Evolutionary conservation across 2,797 vertebrate species (phyloP), one percentile per base, ranked within the genome.

Genomic region (Decapterus maruadsi): DNA sequence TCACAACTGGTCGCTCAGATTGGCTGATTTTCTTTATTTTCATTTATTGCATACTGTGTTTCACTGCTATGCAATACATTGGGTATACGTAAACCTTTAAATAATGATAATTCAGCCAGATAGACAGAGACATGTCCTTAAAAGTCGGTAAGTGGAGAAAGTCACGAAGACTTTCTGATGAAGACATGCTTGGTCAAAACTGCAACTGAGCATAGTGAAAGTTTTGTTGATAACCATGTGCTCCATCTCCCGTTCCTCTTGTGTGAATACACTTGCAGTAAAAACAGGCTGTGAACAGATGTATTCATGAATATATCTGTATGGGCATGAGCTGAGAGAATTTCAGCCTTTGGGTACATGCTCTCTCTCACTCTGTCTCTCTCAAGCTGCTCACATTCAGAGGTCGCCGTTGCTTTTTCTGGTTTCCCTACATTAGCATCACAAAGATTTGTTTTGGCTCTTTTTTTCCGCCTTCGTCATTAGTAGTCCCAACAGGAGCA

Each of bases 401-500:
- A 71, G 54, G 54, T 62, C 67, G 80, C 55, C 79, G 68, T 76
- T 79, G 45, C 46, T 78, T 79, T 89, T 85, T 86, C 54, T 63
- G 72, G 40, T 89, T 88, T 78, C 63, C 20, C 61, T 20, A 66
- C 38, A 93, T 94, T 94, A 90, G 78, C 93, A 94, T 95, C 74
- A 93, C 87, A 94, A 94, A 92, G 87, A 74, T 16, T 20, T 74
- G 55, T 43, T 72, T 89, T 85, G 77, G 62, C 80, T 72, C 59
- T 58, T 80, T 87, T 72, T 84, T 72, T 84, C 79, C 72, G 70
- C 56, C 61, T 36, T 67, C 55, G 19, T 78, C 79, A 92, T 95
- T 95, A 93, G 92, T 91, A 95, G 90, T 93, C 94, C 63, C 43
- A 77, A 78, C 87, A 91, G 84, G 80, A 75, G 51, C 66, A 62